A percentile compares a stretch with the other conserved stretches of the same genome.
Evolutionary conservation across 2,888 invertebrate species (phyloP).

Genomic region (Ophion costatus): DNA sequence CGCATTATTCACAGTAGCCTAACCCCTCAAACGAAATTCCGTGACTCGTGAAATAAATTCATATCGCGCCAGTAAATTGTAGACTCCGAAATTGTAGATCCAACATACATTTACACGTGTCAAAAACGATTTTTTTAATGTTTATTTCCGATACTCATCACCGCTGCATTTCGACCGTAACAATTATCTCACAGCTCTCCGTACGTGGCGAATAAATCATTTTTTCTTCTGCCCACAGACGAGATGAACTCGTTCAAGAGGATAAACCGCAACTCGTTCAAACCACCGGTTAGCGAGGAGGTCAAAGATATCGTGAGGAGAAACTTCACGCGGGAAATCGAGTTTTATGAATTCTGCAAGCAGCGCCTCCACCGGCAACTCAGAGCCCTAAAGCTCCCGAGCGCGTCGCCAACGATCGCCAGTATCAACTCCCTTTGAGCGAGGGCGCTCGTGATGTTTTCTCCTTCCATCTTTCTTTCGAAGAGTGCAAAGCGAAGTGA

Average conservation of each 20-base stretch:
- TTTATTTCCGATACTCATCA: background rate
- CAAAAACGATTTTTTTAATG: background rate
- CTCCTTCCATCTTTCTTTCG: background rate
- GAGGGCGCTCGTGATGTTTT: background rate
- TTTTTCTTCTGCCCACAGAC: constrained; percentile 84
- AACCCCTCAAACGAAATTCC: too few species aligned
- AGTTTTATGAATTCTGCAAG: constrained; percentile 95
- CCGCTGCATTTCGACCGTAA: background rate
- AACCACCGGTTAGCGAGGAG: constrained; percentile 93
- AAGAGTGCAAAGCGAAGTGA: background rate
- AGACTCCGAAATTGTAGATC: too few species aligned
- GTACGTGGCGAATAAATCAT: constrained; percentile 25
- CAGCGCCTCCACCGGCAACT: constrained; percentile 93
- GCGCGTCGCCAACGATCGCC: constrained; percentile 37
- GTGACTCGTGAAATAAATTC: too few species aligned
- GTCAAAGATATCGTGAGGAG: constrained; percentile 93
- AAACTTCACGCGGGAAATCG: constrained; percentile 95
- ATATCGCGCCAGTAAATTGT: background rate
- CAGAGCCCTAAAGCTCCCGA: constrained; percentile 88
- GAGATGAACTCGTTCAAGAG: constrained; percentile 90
- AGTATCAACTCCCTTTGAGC: constrained; percentile 46
- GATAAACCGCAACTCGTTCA: constrained; percentile 94
- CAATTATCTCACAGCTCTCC: background rate
- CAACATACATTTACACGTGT: background rate
- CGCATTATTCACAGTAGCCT: too few species aligned